phyloP scores from a whole-genome alignment of 2,888 invertebrate genomes.

The Liposcelis brunnea region DNA sequence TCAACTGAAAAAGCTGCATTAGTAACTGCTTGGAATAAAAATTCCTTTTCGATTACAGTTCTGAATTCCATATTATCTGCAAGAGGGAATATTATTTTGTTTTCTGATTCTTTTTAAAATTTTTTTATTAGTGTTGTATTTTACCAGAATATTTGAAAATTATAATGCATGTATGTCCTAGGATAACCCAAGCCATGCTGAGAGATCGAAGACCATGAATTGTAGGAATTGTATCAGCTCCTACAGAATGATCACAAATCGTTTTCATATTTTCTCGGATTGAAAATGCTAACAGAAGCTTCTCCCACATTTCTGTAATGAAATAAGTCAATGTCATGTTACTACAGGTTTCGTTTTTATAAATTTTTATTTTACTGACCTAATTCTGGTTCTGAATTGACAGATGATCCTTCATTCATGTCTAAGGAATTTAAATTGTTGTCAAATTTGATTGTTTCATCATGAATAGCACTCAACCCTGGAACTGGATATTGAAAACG shows the following conservation, averaged over 20 bases:
- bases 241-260: slow-evolving; percentile 26
- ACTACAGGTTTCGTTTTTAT: too few species aligned
- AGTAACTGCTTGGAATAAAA: slow-evolving; percentile 65
- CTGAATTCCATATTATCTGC: slow-evolving; percentile 27
- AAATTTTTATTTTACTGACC: too few species aligned
- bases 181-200: slow-evolving; percentile 29
- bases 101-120: not conserved
- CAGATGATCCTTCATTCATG: too few species aligned
- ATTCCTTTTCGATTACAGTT: slow-evolving; percentile 53
- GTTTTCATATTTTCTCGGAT: slow-evolving; percentile 24
- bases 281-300: slow-evolving; percentile 27
- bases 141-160: slow-evolving; percentile 48
- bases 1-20: slow-evolving; percentile 77
- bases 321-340: not conserved
- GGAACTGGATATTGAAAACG: too few species aligned
- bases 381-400: too few species aligned
- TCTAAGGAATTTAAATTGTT: too few species aligned
- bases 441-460: too few species aligned
- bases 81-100: not conserved
- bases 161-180: slow-evolving; percentile 38
- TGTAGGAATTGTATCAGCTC: slow-evolving; percentile 27
- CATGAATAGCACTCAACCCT: too few species aligned
- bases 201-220: slow-evolving; percentile 27
- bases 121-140: slow-evolving; percentile 1
- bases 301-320: slow-evolving; percentile 22